Percentiles rank a stretch among this genome's conserved stretches.
These are phyloP conservation scores for Morone chrysops DNA, from an alignment of 2,113 vertebrate species.

Conservation along the genomic window DNA sequence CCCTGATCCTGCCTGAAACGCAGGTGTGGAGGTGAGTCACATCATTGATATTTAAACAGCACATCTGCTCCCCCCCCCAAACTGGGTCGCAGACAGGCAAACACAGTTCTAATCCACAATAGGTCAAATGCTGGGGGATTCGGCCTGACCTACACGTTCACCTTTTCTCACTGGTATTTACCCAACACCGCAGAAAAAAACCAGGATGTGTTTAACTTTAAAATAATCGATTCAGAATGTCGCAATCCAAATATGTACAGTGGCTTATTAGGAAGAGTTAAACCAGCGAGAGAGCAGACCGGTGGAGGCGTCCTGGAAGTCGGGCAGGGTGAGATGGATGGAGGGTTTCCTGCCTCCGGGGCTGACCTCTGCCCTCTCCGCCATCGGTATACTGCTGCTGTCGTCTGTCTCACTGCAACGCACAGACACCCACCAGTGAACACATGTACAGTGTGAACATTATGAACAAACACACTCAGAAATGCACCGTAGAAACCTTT, in stretches of 20 bases:
- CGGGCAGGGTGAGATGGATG: conserved; percentile 91
- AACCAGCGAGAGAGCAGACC: conserved; percentile 81
- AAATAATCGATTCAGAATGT: conserved; percentile 31
- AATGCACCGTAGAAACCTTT: neutral
- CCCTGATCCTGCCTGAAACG: neutral
- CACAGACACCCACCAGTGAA: conserved; percentile 10
- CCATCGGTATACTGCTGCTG: conserved; percentile 86
- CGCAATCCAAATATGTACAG: conserved; percentile 28
- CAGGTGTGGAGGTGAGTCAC: conserved; percentile 34
- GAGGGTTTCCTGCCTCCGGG: conserved; percentile 86
- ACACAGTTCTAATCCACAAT: conserved; percentile 43
- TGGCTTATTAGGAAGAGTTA: neutral
- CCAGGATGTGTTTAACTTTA: conserved; percentile 28
- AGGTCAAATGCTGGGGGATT: conserved; percentile 41
- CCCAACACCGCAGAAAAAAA: conserved; percentile 15
- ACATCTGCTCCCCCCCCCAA: conserved; percentile 7
- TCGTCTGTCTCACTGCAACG: conserved; percentile 92
- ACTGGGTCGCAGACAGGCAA: conserved; percentile 30
- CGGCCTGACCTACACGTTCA: conserved; percentile 37
- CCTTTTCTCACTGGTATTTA: conserved; percentile 49
- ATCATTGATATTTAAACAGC: conserved; percentile 56
- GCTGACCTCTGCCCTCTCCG: conserved; percentile 81
- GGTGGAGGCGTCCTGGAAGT: conserved; percentile 91
- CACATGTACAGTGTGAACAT: neutral
- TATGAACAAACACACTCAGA: neutral